These are phyloP conservation scores for Thereuonema tuberculata DNA, from an alignment of 1,140 invertebrate genomes.

Conservation along the genomic window DNA sequence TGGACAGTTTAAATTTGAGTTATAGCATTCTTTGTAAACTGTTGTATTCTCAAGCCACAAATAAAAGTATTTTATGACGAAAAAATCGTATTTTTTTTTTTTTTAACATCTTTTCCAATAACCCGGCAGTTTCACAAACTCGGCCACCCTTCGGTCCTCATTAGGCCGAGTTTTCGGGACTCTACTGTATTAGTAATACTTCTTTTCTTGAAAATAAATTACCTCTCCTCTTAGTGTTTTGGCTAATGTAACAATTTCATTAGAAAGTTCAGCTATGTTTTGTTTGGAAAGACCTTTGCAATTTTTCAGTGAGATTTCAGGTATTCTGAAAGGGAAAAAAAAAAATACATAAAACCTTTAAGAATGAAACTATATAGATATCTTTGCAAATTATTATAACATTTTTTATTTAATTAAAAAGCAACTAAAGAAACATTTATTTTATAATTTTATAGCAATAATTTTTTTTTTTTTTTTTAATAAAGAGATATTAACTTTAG, in stretches of 20 bases:
- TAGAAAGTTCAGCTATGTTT: slow-evolving; percentile 39
- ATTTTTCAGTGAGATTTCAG: slow-evolving; percentile 46
- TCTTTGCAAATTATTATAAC: not conserved
- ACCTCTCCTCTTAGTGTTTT: slow-evolving; percentile 48
- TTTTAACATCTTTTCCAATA: too few species aligned
- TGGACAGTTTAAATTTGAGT: too few species aligned
- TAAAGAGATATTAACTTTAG: too few species aligned
- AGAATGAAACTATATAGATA: not conserved
- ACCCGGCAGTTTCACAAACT: too few species aligned
- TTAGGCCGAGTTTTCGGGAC: too few species aligned
- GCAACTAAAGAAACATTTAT: not conserved
- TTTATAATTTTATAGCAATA: not conserved
- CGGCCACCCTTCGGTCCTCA: too few species aligned
- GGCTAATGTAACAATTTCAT: slow-evolving; percentile 42
- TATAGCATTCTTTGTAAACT: too few species aligned
- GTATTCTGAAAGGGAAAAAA: slow-evolving; percentile 34
- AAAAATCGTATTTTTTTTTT: too few species aligned
- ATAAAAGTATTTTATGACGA: too few species aligned
- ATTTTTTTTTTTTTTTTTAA: not conserved
- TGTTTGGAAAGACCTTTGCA: slow-evolving; percentile 51
- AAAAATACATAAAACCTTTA: not conserved
- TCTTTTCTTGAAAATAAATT: too few species aligned
- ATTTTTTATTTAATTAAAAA: not conserved
- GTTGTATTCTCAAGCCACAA: too few species aligned
- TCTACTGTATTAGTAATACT: too few species aligned